Evolutionary conservation across 2,888 invertebrate genomes (phyloP).

Genomic region (Euspilapteryx auroguttella): DNA sequence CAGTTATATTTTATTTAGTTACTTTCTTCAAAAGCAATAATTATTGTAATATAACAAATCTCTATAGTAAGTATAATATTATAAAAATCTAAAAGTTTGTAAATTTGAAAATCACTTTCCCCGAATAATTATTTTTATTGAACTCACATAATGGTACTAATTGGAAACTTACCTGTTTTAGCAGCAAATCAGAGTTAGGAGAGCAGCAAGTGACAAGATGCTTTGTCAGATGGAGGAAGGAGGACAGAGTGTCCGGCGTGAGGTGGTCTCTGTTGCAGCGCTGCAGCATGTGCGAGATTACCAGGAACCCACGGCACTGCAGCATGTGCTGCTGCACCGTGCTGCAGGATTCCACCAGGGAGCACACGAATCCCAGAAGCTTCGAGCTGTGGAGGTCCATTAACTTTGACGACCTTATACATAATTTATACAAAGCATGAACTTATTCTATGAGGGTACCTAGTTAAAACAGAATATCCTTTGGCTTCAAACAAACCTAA

Average conservation of each 20-base stretch:
- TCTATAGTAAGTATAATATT: no score
- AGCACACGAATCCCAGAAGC: slow-evolving; percentile 95
- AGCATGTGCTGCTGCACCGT: slow-evolving; percentile 99
- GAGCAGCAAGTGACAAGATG: slow-evolving; percentile 91
- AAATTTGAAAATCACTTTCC: no score
- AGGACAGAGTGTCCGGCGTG: slow-evolving; percentile 90
- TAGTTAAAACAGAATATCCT: no score
- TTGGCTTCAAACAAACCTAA: no score
- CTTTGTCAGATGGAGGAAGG: slow-evolving; percentile 88
- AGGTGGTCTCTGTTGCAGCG: slow-evolving; percentile 91
- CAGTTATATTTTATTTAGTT: no score
- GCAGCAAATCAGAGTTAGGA: slow-evolving; percentile 86
- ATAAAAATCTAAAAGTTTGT: no score
- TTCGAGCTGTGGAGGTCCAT: slow-evolving; percentile 72
- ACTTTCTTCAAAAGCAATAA: no score
- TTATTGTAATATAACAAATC: no score
- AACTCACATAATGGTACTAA: no score
- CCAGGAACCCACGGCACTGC: slow-evolving; percentile 97
- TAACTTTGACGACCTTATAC: background rate
- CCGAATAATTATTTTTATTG: no score
- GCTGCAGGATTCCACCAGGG: slow-evolving; percentile 93
- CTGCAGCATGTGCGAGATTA: slow-evolving; percentile 96
- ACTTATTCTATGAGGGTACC: no score
- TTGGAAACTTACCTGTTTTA: slow-evolving; percentile 90
- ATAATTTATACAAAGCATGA: no score